Percentiles rank a stretch among this genome's conserved stretches.
These are phyloP conservation scores for Panthera tigris DNA, from an alignment of 2,113 vertebrate genomes.

Conservation along the genomic window DNA sequence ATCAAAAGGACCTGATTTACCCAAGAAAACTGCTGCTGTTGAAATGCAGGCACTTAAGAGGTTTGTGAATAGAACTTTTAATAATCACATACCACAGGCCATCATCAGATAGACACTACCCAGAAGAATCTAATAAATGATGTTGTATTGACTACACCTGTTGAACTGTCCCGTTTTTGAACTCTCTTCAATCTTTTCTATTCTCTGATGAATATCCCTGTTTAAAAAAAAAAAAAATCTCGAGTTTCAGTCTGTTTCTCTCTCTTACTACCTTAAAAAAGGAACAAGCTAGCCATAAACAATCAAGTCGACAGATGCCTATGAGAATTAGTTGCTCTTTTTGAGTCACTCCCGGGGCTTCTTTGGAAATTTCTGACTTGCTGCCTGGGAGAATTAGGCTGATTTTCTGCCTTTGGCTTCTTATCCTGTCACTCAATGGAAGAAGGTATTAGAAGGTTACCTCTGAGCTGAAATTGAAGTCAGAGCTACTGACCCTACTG, in stretches of 20 bases:
- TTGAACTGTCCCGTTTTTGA: background rate
- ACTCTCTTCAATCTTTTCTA: background rate
- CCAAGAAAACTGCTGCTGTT: background rate
- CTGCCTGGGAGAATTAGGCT: background rate
- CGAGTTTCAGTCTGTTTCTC: background rate
- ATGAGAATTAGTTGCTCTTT: background rate
- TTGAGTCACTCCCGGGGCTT: background rate
- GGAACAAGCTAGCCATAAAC: background rate
- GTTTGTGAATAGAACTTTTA: background rate
- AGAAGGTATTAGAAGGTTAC: constrained; percentile 23
- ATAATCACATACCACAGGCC: background rate
- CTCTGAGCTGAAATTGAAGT: constrained; percentile 56
- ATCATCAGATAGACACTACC: background rate
- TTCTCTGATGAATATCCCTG: constrained; percentile 15
- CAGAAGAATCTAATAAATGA: background rate
- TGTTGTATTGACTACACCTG: background rate
- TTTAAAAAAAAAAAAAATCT: background rate
- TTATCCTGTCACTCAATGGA: constrained; percentile 20
- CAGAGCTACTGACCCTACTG: background rate
- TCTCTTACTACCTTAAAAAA: background rate
- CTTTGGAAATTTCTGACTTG: background rate
- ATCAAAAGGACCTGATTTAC: background rate
- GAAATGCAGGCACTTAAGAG: constrained; percentile 1
- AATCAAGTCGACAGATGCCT: background rate
- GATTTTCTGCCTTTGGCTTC: constrained; percentile 19